Conservation (phyloP, 2,888 invertebrate species). For the Adelphocoris suturalis region DNA sequence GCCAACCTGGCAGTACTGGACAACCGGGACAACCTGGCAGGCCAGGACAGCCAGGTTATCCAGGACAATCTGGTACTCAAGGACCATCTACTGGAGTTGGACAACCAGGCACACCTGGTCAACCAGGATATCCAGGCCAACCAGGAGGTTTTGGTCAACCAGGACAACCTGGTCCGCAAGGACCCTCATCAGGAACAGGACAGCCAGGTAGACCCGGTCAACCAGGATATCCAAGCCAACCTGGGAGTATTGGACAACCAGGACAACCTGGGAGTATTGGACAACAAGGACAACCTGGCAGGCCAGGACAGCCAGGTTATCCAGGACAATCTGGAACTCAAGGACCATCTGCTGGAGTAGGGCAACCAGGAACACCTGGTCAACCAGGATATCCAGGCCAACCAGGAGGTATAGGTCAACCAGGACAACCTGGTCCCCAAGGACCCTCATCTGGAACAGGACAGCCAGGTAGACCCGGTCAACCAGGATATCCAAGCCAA, state of each 20-base stretch:
- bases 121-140: slow-evolving; percentile 76
- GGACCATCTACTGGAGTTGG: slow-evolving; percentile 76
- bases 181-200: slow-evolving; percentile 72
- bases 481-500: slow-evolving; percentile 75
- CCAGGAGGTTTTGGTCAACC: slow-evolving; percentile 77
- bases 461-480: slow-evolving; percentile 71
- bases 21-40: slow-evolving; percentile 74
- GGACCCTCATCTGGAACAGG: slow-evolving; percentile 74
- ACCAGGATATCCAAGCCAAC: slow-evolving; percentile 74
- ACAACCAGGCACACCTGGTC: slow-evolving; percentile 66
- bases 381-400: slow-evolving; percentile 67
- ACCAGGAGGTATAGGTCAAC: slow-evolving; percentile 71
- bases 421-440: slow-evolving; percentile 72
- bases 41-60: slow-evolving; percentile 74
- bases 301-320: slow-evolving; percentile 76
- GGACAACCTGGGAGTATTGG: slow-evolving; percentile 73
- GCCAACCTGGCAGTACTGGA: slow-evolving; percentile 72
- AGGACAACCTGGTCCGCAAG: slow-evolving; percentile 73
- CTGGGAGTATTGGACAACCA: slow-evolving; percentile 72
- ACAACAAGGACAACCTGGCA: slow-evolving; percentile 77
- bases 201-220: slow-evolving; percentile 73
- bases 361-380: too few relatives aligned
- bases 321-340: slow-evolving; percentile 75
- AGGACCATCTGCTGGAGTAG: too few relatives aligned
- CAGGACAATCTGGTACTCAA: slow-evolving; percentile 71